Percentiles rank a stretch among this genome's conserved stretches.
Evolutionary conservation across 2,888 invertebrate genomes (phyloP).

Genomic region (Globia sparganii): DNA sequence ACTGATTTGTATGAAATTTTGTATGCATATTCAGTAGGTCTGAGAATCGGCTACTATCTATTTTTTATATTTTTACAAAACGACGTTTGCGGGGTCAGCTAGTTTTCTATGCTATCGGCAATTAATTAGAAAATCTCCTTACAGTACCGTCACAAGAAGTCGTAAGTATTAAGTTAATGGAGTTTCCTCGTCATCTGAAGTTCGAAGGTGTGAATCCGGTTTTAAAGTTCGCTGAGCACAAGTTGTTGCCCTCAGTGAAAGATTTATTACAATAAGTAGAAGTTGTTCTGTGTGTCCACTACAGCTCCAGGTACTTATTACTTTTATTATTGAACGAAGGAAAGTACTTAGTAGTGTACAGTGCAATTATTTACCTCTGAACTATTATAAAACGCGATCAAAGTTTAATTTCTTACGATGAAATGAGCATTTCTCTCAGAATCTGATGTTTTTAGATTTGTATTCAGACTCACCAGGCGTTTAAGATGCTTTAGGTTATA

Average conservation of each 20-base stretch:
- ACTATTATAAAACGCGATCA: not conserved
- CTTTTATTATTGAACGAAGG: not conserved
- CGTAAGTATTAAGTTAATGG: not conserved
- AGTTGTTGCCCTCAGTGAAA: constrained; percentile 14
- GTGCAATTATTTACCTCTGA: not conserved
- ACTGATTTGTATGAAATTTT: no score
- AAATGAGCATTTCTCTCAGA: not conserved
- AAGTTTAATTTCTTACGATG: not conserved
- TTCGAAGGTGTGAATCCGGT: not conserved
- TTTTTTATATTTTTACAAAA: no score
- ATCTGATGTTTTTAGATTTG: not conserved
- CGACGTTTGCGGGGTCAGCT: no score
- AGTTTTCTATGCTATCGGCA: no score
- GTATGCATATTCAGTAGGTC: no score
- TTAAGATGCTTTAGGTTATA: not conserved
- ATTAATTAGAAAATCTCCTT: not conserved
- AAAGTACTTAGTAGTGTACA: not conserved
- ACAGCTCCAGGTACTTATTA: not conserved
- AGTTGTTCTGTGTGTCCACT: not conserved
- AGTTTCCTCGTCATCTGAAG: constrained; percentile 5
- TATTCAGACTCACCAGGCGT: not conserved
- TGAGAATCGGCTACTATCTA: no score
- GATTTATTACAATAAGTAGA: constrained; percentile 8
- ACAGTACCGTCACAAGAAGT: not conserved
- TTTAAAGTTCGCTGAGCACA: constrained; percentile 12